These are phyloP conservation scores for Notiomystis cincta DNA, from an alignment of 2,113 vertebrate genomes.

Conservation along the genomic window DNA sequence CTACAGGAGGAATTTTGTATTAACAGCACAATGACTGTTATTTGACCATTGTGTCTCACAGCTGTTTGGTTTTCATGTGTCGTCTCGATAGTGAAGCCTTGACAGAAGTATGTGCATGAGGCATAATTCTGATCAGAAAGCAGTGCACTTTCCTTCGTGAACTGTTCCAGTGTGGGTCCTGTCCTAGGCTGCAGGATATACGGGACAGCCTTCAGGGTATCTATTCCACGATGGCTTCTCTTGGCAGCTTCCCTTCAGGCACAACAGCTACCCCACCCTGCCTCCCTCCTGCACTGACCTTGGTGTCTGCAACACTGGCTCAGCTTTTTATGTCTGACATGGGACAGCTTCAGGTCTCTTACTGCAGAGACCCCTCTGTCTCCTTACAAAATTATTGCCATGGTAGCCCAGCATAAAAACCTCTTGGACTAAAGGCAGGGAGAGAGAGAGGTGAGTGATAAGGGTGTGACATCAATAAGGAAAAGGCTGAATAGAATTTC, in stretches of 20 bases:
- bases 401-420: not conserved
- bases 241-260: not conserved
- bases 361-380: not conserved
- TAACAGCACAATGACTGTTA: not conserved
- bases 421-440: not conserved
- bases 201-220: not conserved
- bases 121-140: not conserved
- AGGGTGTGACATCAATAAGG: not conserved
- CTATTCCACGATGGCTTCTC: not conserved
- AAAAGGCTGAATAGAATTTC: not conserved
- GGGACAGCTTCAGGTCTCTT: not conserved
- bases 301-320: not conserved
- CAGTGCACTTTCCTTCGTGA: rapidly evolving
- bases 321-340: not conserved
- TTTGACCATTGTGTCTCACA: not conserved
- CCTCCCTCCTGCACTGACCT: not conserved
- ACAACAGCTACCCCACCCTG: too few species aligned
- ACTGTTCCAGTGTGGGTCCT: not conserved
- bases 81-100: not conserved
- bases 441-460: not conserved
- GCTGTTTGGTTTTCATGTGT: not conserved
- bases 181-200: not conserved
- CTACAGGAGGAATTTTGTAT: not conserved
- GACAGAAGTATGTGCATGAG: not conserved
- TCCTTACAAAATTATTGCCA: not conserved